A percentile compares a stretch with the other conserved stretches of the same genome.
These are phyloP conservation scores for Proctacanthus coquilletti DNA, from an alignment of 1,140 invertebrate genomes.

Conservation along the genomic window DNA sequence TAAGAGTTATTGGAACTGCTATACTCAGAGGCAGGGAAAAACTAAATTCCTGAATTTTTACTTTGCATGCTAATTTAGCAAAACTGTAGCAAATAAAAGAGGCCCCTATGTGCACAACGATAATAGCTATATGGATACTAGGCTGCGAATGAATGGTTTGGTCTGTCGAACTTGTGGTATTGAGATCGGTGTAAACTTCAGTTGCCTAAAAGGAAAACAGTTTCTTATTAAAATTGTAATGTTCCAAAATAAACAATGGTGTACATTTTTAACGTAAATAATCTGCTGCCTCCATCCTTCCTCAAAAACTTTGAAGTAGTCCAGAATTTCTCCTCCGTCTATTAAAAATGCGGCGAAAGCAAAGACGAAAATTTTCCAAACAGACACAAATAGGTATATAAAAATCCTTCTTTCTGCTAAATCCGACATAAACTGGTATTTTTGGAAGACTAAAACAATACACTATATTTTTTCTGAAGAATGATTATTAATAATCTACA, in stretches of 20 bases:
- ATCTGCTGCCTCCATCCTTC: slow-evolving; percentile 37
- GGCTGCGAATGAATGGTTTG: slow-evolving; percentile 29
- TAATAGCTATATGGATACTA: slow-evolving; percentile 32
- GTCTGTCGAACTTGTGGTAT: neutral
- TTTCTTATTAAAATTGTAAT: too few species aligned
- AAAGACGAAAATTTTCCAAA: slow-evolving; percentile 52
- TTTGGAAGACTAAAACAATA: too few species aligned
- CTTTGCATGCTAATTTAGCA: slow-evolving; percentile 69
- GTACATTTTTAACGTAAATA: slow-evolving; percentile 41
- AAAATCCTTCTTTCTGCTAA: too few species aligned
- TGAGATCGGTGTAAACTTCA: slow-evolving; percentile 10
- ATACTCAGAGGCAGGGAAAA: slow-evolving; percentile 64
- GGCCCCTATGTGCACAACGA: slow-evolving; percentile 44
- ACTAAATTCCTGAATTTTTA: slow-evolving; percentile 66
- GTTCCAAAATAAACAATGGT: slow-evolving; percentile 1
- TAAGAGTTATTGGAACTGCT: slow-evolving; percentile 49
- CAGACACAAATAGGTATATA: slow-evolving; percentile 50
- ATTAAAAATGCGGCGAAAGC: slow-evolving; percentile 38
- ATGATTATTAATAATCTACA: neutral
- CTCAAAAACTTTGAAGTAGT: slow-evolving; percentile 36
- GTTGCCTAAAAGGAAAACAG: slow-evolving; percentile 12
- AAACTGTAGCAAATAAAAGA: slow-evolving; percentile 54
- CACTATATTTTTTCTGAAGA: neutral
- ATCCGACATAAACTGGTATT: too few species aligned
- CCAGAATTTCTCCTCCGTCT: slow-evolving; percentile 34